Evolutionary conservation across 2,888 invertebrate species (phyloP).

Genomic region (Spisula solida): DNA sequence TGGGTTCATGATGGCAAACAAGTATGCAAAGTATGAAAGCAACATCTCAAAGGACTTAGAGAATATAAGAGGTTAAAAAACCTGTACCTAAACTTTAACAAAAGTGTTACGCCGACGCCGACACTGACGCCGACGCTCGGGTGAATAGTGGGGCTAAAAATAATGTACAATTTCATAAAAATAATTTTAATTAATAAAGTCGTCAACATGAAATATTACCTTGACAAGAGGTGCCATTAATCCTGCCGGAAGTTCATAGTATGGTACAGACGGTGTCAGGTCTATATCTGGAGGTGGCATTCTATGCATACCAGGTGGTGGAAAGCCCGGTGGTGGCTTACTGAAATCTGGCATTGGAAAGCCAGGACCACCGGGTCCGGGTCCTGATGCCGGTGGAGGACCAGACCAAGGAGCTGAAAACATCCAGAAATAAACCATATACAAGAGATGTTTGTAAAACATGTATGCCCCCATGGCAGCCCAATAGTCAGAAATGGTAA

Average conservation of each 20-base stretch:
- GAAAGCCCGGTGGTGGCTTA: conserved; percentile 84
- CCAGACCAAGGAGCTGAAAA: conserved; percentile 65
- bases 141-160: too few species aligned
- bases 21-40: too few species aligned
- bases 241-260: conserved; percentile 98
- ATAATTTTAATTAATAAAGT: neutral
- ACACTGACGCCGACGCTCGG: too few species aligned
- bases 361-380: conserved; percentile 78
- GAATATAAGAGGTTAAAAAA: too few species aligned
- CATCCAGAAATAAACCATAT: neutral
- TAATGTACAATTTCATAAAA: too few species aligned
- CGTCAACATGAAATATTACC: conserved; percentile 88
- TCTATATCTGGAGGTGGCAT: conserved; percentile 84
- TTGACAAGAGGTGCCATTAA: conserved; percentile 98
- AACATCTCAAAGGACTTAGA: too few species aligned
- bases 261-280: conserved; percentile 95
- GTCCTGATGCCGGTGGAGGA: conserved; percentile 78
- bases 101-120: too few species aligned
- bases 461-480: too few species aligned
- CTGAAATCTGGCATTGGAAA: conserved; percentile 82
- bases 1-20: too few species aligned
- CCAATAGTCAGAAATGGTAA: too few species aligned
- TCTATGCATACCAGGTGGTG: conserved; percentile 73
- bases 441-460: too few species aligned
- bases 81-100: too few species aligned